Evolutionary conservation across 2,888 invertebrate genomes (phyloP), one percentile per base, ranked within the genome.

Genomic region (Odontomyia ornata): DNA sequence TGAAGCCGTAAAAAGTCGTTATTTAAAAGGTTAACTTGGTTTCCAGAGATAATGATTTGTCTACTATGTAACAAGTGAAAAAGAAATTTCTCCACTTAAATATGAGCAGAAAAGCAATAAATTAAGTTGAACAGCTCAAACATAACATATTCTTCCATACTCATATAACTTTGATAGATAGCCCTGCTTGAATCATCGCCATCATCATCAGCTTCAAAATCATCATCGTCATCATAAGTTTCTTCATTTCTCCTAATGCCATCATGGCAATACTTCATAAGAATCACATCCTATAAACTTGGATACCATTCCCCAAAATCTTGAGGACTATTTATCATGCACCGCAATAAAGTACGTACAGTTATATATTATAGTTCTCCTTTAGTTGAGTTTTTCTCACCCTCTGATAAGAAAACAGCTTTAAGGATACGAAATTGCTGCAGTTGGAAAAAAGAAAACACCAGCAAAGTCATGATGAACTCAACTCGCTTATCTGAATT

Each of bases 261-360:
- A 60, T 43, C 30, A 9, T 7, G 25, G 21, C 18, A 28, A 21
- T 25, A 73, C 43, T 23, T 46, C 21, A 28, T 67, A 21, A 3
- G 65, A 46, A 25, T 21, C 75, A 75, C 47, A 36, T 60, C 60
- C 57, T 73, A 23, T 13, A 36, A 47, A 64, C 25, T 64, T 72
- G 27, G 47, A 21, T 23, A 30, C 18, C 64, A 60, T 21, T 75
- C 62, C 60, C 30, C 27, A 75, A 47, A 75, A 75, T 75, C 76
- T 78, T 52, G 28, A 15, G 36, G 47, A n/a, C 64, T 60, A 78
- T 78, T 75, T 78, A 78, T 78, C 77, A 78, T 75, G 36, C 25
- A 43, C 62, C 62, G 52, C 71, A 30, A 60, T 76, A 52, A 75
- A 75, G 60, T 65, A 69, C 9, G 7, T 11, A 13, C 11, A 13